These are phyloP conservation scores for Zele albiditarsus DNA, from an alignment of 2,888 invertebrate genomes.

Conservation along the genomic window DNA sequence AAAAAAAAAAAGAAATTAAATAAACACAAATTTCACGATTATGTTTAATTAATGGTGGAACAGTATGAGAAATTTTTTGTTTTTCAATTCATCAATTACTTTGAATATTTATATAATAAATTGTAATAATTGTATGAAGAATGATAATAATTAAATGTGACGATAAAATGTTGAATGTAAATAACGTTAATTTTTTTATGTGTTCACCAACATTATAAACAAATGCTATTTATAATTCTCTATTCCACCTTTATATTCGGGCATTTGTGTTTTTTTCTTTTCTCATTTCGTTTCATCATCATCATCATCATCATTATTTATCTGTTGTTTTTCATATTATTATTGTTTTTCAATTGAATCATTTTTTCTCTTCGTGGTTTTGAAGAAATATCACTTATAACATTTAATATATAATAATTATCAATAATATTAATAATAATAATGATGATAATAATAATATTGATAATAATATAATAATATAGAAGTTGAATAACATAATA, in stretches of 20 bases:
- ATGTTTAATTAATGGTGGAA: background rate
- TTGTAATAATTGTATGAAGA: slow-evolving; percentile 25
- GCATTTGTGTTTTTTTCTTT: background rate
- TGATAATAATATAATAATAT: slow-evolving; percentile 62
- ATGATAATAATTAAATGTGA: slow-evolving; percentile 46
- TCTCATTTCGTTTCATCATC: no score
- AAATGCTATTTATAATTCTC: background rate
- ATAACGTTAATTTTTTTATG: no score
- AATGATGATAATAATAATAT: slow-evolving; percentile 56
- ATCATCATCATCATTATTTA: background rate
- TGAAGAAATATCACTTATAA: slow-evolving; percentile 67
- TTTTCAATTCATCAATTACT: background rate
- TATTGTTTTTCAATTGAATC: background rate
- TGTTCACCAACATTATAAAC: background rate
- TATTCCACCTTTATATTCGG: background rate
- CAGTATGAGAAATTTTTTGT: background rate
- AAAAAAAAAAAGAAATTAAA: background rate
- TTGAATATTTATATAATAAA: slow-evolving; percentile 5
- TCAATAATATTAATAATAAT: slow-evolving; percentile 58
- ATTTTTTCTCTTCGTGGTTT: background rate
- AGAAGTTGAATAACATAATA: slow-evolving; percentile 8
- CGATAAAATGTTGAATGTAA: slow-evolving; percentile 47
- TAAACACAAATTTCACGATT: background rate
- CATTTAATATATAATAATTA: slow-evolving; percentile 68
- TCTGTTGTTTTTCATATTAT: background rate